A percentile compares a stretch with the other conserved stretches of the same genome.
These are phyloP conservation scores for Epiblema foenella DNA, from an alignment of 2,888 invertebrate genomes.

Conservation along the genomic window DNA sequence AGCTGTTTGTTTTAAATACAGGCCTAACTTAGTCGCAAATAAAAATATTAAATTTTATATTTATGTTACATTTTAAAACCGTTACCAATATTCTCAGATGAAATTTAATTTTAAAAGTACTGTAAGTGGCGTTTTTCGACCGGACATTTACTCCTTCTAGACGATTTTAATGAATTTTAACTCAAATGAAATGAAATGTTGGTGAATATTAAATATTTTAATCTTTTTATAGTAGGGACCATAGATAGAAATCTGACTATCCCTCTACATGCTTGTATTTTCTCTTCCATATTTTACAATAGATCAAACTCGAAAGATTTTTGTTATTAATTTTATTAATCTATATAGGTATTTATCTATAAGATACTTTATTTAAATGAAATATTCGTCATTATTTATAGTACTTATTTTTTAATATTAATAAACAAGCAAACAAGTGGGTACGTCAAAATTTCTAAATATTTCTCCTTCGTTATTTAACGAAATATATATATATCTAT, in stretches of 20 bases:
- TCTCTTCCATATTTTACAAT: slow-evolving; percentile 24
- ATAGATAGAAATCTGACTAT: slow-evolving; percentile 67
- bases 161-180: slow-evolving; percentile 58
- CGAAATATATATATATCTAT: slow-evolving; percentile 60
- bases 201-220: slow-evolving; percentile 63
- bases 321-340: background rate
- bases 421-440: slow-evolving; percentile 59
- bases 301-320: background rate
- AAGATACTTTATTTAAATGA: background rate
- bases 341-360: background rate
- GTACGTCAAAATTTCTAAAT: slow-evolving; percentile 66
- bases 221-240: slow-evolving; percentile 77
- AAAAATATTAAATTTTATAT: slow-evolving; percentile 34
- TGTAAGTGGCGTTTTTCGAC: slow-evolving; percentile 60
- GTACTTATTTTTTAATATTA: no score
- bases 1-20: slow-evolving; percentile 38
- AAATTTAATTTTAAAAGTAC: slow-evolving; percentile 55
- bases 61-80: slow-evolving; percentile 34
- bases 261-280: slow-evolving; percentile 46
- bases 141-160: slow-evolving; percentile 56
- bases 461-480: slow-evolving; percentile 60
- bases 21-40: slow-evolving; percentile 46
- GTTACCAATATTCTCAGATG: slow-evolving; percentile 45
- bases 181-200: slow-evolving; percentile 53
- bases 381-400: no score